Base-by-base conservation (phyloP, 2,113 vertebrate genomes). In the Neopipo cinnamomea region DNA sequence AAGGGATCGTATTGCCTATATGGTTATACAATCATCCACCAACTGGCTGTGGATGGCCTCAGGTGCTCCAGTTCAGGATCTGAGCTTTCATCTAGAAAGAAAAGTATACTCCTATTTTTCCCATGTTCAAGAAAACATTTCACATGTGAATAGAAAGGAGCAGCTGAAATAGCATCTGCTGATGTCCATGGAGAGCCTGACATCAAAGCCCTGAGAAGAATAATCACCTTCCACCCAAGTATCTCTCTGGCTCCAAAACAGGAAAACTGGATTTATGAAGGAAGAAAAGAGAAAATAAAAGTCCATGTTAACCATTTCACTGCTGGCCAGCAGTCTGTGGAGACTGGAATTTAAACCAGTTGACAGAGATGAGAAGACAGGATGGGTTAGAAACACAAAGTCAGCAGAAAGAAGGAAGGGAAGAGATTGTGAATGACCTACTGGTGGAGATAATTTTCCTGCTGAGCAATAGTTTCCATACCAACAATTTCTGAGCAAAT, bases 381-480 rank as follows among this genome's bases (percentile, higher is more conserved):
- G 61, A 37, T 25, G 42, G 37, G 30, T 44, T 70, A 46, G 62
- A 83, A 85, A 65, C 58, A 73, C 20, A 77, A 66, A 90, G 49
- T 39, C 62, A 77, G 27, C 46, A 80, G 78, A 92, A 83, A 76
- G 74, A 62, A 68, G 42, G 49, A 68, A 70, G 47, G 19, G 56
- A 93, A 59, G 31, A 67, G 58, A 66, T 19, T 53, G 67, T 37
- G n/a, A 35, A 65, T n/a, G 53, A 66, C 19, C 52, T 89, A n/a
- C 24, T 87, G 52, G 33, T 67, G 61, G 47, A 75, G 42, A 62
- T 62, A 12, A 72, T 73, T 87, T 91, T 90, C 44, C 49, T 79
- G 71, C 49, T 85, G 28, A 94, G 91, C 59, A 78, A 76, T 72
- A 89, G 81, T 79, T 93, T 85, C 31, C 62, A 93, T 91, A 89